Conservation (phyloP, 2,888 invertebrate genomes). For the Cantharis lateralis region DNA sequence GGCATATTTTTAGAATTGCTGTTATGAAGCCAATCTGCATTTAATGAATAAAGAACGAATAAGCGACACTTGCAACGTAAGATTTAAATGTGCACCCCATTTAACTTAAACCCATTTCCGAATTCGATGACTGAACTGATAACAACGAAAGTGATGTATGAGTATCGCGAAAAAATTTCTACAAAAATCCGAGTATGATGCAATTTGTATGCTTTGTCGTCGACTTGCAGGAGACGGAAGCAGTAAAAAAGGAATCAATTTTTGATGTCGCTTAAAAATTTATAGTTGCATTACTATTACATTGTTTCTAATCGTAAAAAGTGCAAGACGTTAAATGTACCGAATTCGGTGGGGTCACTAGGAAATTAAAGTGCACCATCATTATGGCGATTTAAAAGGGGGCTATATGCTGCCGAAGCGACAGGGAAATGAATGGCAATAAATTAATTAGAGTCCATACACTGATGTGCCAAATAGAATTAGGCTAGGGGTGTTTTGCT, state of each 20-base stretch:
- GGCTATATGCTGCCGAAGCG: slow-evolving; percentile 24
- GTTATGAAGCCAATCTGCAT: slow-evolving; percentile 31
- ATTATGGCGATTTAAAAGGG: slow-evolving; percentile 8
- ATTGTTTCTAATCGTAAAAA: not conserved
- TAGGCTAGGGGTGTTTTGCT: slow-evolving; percentile 37
- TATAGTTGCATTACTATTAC: not conserved
- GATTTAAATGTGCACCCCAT: slow-evolving; percentile 36
- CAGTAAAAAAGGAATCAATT: slow-evolving; percentile 1
- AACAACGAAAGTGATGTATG: slow-evolving; percentile 33
- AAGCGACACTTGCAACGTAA: slow-evolving; percentile 20
- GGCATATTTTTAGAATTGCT: slow-evolving; percentile 41
- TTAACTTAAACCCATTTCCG: slow-evolving; percentile 39
- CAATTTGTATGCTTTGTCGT: not conserved
- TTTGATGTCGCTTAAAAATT: not conserved
- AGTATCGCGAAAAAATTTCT: slow-evolving; percentile 1
- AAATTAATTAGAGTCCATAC: slow-evolving; percentile 51
- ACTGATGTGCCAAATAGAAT: slow-evolving; percentile 45
- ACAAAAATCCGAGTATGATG: not conserved
- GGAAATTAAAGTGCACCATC: slow-evolving; percentile 20
- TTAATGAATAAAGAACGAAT: slow-evolving; percentile 29
- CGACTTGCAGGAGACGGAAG: not conserved
- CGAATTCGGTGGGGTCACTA: not conserved
- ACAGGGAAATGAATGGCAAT: slow-evolving; percentile 50
- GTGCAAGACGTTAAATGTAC: not conserved
- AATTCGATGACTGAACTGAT: slow-evolving; percentile 29